Conservation (phyloP, 2,797 vertebrate species). For the Phataginus tricuspis region DNA sequence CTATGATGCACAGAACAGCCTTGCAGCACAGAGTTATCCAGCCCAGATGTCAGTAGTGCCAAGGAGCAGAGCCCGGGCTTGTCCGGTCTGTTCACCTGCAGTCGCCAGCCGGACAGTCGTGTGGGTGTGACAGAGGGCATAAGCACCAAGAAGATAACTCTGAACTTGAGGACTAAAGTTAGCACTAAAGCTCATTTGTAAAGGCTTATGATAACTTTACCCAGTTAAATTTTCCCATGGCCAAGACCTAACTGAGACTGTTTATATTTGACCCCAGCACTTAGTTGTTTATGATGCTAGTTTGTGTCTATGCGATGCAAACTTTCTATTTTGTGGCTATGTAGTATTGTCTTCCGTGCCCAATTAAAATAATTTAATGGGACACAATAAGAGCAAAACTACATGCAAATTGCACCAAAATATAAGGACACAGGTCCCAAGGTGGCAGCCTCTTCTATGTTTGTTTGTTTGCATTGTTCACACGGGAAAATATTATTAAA, state of each 20-base stretch:
- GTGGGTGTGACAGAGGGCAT: accelerated
- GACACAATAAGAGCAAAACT: too few species aligned
- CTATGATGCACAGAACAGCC: background rate
- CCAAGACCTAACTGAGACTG: background rate
- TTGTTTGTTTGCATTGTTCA: background rate
- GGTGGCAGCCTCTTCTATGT: background rate
- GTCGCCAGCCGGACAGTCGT: too few species aligned
- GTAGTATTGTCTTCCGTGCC: background rate
- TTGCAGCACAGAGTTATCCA: background rate
- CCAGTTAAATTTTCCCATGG: background rate
- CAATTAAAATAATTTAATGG: background rate
- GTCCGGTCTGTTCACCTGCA: background rate
- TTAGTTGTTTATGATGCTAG: too few species aligned
- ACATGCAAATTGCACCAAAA: background rate
- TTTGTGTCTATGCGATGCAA: too few species aligned
- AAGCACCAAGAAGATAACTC: background rate
- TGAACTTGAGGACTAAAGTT: background rate
- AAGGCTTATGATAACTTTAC: too few species aligned
- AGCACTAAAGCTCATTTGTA: background rate
- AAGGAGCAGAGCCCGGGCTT: too few species aligned
- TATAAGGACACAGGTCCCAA: background rate
- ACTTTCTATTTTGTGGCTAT: background rate
- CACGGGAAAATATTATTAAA: background rate
- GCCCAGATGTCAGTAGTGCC: accelerated
- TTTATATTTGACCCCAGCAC: background rate